Evolutionary conservation across 2,113 vertebrate genomes (phyloP).

Genomic region (Sinocyclocheilus rhinocerous): DNA sequence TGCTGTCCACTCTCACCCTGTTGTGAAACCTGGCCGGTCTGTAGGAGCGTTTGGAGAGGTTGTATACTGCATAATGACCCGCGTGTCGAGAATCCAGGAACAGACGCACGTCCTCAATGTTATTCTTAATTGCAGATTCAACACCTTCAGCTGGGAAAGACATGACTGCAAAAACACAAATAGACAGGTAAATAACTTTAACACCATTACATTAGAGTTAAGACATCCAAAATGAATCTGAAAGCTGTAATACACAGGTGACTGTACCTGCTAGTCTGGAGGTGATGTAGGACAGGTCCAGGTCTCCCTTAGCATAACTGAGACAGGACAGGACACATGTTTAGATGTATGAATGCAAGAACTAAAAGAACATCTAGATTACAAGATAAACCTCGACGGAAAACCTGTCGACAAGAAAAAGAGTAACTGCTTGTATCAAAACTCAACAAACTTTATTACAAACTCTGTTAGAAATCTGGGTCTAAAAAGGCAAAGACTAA

Average conservation of each 20-base stretch:
- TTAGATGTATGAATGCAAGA: neutral
- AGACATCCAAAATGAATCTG: neutral
- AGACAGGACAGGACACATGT: constrained; percentile 49
- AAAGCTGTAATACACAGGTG: neutral
- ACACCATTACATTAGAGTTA: neutral
- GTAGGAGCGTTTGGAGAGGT: constrained; percentile 90
- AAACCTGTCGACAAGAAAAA: no score
- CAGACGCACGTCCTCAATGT: constrained; percentile 94
- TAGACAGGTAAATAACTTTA: neutral
- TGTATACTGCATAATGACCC: constrained; percentile 93
- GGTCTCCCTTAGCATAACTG: constrained; percentile 97
- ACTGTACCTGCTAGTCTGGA: constrained; percentile 92
- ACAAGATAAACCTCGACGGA: neutral
- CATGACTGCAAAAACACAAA: constrained; percentile 82
- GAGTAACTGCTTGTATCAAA: neutral
- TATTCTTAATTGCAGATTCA: constrained; percentile 97
- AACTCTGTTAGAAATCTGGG: neutral
- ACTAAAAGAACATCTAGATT: neutral
- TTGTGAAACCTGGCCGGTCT: constrained; percentile 90
- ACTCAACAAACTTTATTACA: neutral
- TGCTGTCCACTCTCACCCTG: constrained; percentile 74
- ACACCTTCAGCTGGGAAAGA: constrained; percentile 98
- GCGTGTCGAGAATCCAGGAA: constrained; percentile 95
- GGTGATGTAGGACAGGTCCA: constrained; percentile 97
- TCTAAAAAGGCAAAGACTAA: neutral